Percentiles rank a stretch among this genome's conserved stretches.
phyloP scores from a whole-genome alignment of 2,888 invertebrate species.

The Fragum fragum region DNA sequence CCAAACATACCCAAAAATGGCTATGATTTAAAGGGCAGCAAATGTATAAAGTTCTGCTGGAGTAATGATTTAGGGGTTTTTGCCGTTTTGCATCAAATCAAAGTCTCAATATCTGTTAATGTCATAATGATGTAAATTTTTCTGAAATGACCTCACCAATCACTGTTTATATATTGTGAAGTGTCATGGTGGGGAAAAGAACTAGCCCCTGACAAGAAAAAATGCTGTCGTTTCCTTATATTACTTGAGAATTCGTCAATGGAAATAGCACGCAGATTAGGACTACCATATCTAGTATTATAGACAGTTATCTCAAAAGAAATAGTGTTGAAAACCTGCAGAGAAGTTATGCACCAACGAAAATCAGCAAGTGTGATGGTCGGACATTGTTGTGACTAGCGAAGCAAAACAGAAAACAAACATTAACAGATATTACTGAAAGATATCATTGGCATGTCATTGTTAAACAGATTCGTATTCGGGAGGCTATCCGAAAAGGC shows the following conservation, averaged over 20 bases:
- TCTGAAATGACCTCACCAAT: no score
- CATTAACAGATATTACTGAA: background rate
- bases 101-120: no score
- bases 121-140: no score
- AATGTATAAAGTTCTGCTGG: no score
- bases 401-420: background rate
- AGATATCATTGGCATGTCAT: background rate
- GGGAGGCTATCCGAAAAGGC: background rate
- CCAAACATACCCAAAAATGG: no score
- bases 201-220: background rate
- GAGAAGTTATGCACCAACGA: background rate
- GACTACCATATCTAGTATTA: background rate
- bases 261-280: background rate
- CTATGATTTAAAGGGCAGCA: no score
- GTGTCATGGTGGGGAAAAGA: background rate
- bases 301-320: background rate
- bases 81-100: no score
- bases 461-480: background rate
- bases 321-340: background rate
- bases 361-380: background rate
- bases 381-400: background rate
- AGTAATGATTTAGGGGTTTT: no score
- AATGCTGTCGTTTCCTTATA: background rate
- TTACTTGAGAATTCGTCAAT: background rate
- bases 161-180: no score